Conservation (phyloP, 2,113 vertebrate genomes). For the Ageneiosus marmoratus region DNA sequence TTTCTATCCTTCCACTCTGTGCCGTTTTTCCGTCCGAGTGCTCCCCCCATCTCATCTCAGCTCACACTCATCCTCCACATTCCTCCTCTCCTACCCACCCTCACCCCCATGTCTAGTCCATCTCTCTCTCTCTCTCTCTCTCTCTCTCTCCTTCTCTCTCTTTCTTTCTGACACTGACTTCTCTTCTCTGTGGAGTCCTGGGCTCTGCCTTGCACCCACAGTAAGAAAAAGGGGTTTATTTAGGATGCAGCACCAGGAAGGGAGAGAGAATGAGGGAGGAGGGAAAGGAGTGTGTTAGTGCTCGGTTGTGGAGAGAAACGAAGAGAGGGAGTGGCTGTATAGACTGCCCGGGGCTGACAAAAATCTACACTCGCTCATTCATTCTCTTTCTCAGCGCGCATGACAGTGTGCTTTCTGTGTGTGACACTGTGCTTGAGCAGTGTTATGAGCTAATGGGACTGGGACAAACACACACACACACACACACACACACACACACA, state of each 20-base stretch:
- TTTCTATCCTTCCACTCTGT: conserved; percentile 67
- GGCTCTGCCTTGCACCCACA: conserved; percentile 37
- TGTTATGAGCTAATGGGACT: not conserved
- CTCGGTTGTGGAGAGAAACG: conserved; percentile 46
- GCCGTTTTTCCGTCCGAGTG: conserved; percentile 72
- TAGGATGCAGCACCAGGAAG: conserved; percentile 63
- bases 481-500: not conserved
- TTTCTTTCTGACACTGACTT: conserved; percentile 33
- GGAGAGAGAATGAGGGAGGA: conserved; percentile 43
- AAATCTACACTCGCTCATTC: conserved; percentile 38
- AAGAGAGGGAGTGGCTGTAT: conserved; percentile 38
- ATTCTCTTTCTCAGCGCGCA: conserved; percentile 4
- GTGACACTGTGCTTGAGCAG: not conserved
- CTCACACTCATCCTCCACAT: conserved; percentile 52
- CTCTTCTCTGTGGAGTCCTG: conserved; percentile 56
- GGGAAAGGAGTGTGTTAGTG: conserved; percentile 14
- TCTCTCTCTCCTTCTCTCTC: conserved; percentile 31
- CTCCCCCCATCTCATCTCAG: conserved; percentile 74
- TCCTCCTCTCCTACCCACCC: conserved; percentile 41
- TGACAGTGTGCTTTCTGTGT: conserved; percentile 27
- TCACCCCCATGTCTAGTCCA: conserved; percentile 33
- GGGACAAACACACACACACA: not conserved
- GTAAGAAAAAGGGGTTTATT: conserved; percentile 62
- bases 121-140: conserved; percentile 18
- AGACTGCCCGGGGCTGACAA: conserved; percentile 36